Conservation (phyloP, 2,888 invertebrate species). For the Xestoiulus laeticollis region DNA sequence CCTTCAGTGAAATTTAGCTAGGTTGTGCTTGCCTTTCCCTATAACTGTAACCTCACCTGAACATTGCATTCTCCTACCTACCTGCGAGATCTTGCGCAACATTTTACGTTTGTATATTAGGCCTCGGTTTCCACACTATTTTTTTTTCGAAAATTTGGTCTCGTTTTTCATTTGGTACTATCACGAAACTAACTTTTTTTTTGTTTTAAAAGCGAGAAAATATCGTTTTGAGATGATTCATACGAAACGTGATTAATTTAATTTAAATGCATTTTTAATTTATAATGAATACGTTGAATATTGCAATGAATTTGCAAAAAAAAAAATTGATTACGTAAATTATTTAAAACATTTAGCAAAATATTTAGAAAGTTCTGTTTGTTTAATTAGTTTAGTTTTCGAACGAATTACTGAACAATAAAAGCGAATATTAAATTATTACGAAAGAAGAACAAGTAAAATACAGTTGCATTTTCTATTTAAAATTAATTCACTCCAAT, state of each 20-base stretch:
- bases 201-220: neutral
- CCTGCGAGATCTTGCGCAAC: neutral
- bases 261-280: neutral
- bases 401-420: neutral
- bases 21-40: neutral
- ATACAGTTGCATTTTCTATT: too few relatives aligned
- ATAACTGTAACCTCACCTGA: neutral
- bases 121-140: too few relatives aligned
- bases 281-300: too few relatives aligned
- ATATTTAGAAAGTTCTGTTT: neutral
- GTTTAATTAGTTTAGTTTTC: neutral
- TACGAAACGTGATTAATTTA: too few relatives aligned
- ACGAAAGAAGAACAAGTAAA: neutral
- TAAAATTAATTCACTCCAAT: too few relatives aligned
- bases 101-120: too few relatives aligned
- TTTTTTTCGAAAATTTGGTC: too few relatives aligned
- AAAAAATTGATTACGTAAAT: neutral
- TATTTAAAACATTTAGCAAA: neutral
- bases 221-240: neutral
- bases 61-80: neutral
- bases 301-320: too few relatives aligned
- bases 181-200: too few relatives aligned
- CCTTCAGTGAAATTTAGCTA: neutral
- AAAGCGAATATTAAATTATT: neutral
- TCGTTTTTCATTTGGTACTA: too few relatives aligned